phyloP scores from a whole-genome alignment of 2,797 vertebrate genomes.

The Gymnoscopelus microlampas region DNA sequence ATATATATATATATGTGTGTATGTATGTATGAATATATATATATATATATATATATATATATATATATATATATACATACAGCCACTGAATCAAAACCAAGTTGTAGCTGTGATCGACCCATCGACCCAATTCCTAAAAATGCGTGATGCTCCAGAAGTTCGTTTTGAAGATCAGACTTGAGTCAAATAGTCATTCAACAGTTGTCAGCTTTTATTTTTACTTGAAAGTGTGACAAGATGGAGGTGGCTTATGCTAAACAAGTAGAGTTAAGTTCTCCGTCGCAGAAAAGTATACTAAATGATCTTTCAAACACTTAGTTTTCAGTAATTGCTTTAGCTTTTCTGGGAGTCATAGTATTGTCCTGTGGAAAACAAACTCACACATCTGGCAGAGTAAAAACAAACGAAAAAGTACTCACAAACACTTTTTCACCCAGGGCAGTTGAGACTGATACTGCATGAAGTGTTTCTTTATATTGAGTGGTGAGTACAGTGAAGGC shows the following conservation, averaged over 20 bases:
- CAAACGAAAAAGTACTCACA: constrained; percentile 23
- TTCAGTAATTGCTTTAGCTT: constrained; percentile 12
- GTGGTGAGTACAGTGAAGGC: background rate
- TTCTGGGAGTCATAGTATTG: background rate
- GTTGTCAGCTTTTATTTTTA: constrained; percentile 25
- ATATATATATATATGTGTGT: no score
- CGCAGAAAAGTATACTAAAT: constrained; percentile 21
- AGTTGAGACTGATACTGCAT: constrained; percentile 10
- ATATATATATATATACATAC: background rate
- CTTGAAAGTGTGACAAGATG: constrained; percentile 17
- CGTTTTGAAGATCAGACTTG: background rate
- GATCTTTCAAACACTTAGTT: constrained; percentile 11
- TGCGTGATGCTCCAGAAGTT: background rate
- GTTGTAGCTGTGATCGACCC: constrained; percentile 12
- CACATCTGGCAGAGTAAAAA: background rate
- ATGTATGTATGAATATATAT: no score
- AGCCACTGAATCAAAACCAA: constrained; percentile 10
- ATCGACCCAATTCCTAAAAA: background rate
- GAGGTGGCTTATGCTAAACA: constrained; percentile 13
- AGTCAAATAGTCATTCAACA: background rate
- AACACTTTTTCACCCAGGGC: background rate
- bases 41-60: no score
- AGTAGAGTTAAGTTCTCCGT: constrained; percentile 3
- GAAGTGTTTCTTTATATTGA: constrained; percentile 9
- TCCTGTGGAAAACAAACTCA: background rate